Conservation (phyloP, 2,888 invertebrate species). For the Hipparchia semele region DNA sequence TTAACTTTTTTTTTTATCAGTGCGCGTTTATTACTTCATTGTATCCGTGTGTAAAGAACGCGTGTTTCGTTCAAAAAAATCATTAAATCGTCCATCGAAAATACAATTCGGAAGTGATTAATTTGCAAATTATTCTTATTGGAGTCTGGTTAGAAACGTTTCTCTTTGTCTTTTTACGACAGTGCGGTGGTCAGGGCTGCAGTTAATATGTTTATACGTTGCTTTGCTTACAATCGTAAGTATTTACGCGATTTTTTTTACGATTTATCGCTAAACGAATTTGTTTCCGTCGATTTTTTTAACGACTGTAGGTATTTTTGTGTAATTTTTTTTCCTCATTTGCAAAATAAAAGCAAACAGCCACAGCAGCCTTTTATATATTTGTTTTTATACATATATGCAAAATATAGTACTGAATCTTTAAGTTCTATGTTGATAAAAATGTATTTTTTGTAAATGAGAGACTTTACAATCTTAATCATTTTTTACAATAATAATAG, state of each 20-base stretch:
- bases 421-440: too few species aligned
- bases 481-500: too few species aligned
- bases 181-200: slow-evolving; percentile 18
- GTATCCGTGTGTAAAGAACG: not conserved
- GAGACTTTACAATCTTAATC: too few species aligned
- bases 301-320: not conserved
- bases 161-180: slow-evolving; percentile 33
- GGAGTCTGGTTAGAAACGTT: slow-evolving; percentile 39
- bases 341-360: too few species aligned
- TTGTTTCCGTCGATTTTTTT: not conserved
- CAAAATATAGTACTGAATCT: too few species aligned
- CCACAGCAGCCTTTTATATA: too few species aligned
- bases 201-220: slow-evolving; percentile 15
- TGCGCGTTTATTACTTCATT: not conserved
- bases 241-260: slow-evolving; percentile 13
- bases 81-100: slow-evolving; percentile 14
- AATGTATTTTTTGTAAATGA: too few species aligned
- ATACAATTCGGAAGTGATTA: slow-evolving; percentile 32
- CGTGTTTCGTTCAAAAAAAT: slow-evolving; percentile 16
- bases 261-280: not conserved
- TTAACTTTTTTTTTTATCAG: not conserved
- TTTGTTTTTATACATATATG: too few species aligned
- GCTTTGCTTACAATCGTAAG: slow-evolving; percentile 26
- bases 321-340: too few species aligned
- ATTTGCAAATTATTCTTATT: slow-evolving; percentile 40